These are phyloP conservation scores for Eudiplozoon nipponicum DNA, from an alignment of 2,888 invertebrate genomes.

Conservation along the genomic window DNA sequence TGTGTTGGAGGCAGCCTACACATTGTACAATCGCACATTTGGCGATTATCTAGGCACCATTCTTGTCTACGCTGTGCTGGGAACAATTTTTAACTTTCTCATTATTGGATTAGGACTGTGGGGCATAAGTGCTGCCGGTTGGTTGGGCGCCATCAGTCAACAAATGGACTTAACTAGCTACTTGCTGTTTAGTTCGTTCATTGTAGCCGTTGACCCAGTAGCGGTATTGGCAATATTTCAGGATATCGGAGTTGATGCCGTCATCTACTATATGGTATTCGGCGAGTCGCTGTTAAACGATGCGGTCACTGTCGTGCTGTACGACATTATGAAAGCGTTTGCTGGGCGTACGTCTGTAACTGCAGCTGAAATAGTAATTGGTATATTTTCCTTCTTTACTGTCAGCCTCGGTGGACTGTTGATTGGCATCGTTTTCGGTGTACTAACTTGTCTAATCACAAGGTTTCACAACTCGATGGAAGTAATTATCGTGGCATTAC, in stretches of 20 bases:
- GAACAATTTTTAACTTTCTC: conserved; percentile 23
- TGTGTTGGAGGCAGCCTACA: conserved; percentile 32
- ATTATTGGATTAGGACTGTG: conserved; percentile 21
- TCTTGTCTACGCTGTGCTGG: conserved; percentile 31
- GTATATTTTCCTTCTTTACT: conserved; percentile 30
- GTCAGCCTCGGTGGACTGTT: conserved; percentile 30
- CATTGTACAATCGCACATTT: conserved; percentile 31
- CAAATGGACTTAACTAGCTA: conserved; percentile 20
- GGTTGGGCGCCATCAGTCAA: conserved; percentile 20
- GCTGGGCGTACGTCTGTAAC: conserved; percentile 19
- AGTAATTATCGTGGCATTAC: conserved; percentile 30
- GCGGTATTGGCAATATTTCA: conserved; percentile 32
- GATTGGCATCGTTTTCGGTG: conserved; percentile 30
- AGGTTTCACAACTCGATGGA: conserved; percentile 30
- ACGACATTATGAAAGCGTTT: conserved; percentile 30
- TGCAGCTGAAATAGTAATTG: conserved; percentile 24
- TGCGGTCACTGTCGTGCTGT: conserved; percentile 33
- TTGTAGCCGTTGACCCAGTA: conserved; percentile 34
- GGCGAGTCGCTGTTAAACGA: conserved; percentile 33
- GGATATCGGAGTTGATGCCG: conserved; percentile 32
- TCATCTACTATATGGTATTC: conserved; percentile 33
- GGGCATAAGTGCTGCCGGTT: conserved; percentile 20
- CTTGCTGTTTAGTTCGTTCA: conserved; percentile 31
- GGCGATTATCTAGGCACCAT: conserved; percentile 32
- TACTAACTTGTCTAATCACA: conserved; percentile 21